Evolutionary conservation across 2,113 vertebrate species (phyloP).

Genomic region (Dendropsophus ebraccatus): DNA sequence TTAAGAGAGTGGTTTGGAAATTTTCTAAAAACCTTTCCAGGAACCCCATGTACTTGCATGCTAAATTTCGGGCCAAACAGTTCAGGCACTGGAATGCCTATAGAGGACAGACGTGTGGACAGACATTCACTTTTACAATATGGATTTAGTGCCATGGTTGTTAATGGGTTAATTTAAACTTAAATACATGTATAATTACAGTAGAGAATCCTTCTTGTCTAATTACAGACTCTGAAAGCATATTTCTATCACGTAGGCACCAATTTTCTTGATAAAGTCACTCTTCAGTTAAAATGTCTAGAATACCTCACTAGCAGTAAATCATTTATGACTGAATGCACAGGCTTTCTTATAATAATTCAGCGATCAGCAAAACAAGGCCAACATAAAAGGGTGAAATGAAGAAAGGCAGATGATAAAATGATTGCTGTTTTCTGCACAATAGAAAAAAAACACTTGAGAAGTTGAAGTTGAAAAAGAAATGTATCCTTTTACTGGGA

Average conservation of each 20-base stretch:
- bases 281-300: not conserved
- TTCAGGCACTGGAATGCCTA: too few species aligned
- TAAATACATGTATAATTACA: too few species aligned
- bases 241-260: not conserved
- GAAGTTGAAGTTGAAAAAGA: slow-evolving; percentile 14
- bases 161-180: too few species aligned
- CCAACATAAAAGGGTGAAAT: slow-evolving; percentile 22
- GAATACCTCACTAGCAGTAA: slow-evolving; percentile 1
- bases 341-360: slow-evolving; percentile 25
- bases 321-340: slow-evolving; percentile 24
- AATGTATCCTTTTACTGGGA: slow-evolving; percentile 16
- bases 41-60: too few species aligned
- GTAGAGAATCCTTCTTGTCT: not conserved
- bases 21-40: too few species aligned
- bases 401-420: slow-evolving; percentile 34
- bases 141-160: too few species aligned
- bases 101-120: too few species aligned
- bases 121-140: too few species aligned
- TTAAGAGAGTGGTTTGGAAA: too few species aligned
- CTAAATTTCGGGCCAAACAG: too few species aligned
- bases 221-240: not conserved
- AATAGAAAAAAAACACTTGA: slow-evolving; percentile 32
- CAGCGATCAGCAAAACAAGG: not conserved
- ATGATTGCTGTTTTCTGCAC: slow-evolving; percentile 33
- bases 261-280: slow-evolving; percentile 1